Percentiles rank a stretch among this genome's conserved stretches.
Evolutionary conservation across 2,888 invertebrate genomes (phyloP).

Genomic region (Cistogaster globosa): DNA sequence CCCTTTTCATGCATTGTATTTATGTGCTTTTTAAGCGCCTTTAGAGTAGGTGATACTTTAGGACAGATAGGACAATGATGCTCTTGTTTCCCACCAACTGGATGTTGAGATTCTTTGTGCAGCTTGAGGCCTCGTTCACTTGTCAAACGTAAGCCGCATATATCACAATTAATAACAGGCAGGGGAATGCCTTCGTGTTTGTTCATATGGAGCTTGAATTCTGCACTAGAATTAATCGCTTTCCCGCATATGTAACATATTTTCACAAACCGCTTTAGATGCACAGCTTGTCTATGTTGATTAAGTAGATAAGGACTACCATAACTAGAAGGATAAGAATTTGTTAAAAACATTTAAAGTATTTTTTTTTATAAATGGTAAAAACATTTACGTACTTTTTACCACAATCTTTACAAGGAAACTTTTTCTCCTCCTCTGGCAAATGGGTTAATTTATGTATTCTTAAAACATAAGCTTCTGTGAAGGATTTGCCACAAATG

Average conservation of each 20-base stretch:
- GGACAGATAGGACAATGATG: slow-evolving; percentile 79
- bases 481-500: slow-evolving; percentile 75
- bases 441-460: slow-evolving; percentile 80
- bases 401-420: slow-evolving; percentile 80
- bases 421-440: slow-evolving; percentile 79
- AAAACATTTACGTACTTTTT: slow-evolving; percentile 76
- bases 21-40: slow-evolving; percentile 80
- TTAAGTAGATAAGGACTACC: slow-evolving; percentile 19
- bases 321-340: slow-evolving; percentile 25
- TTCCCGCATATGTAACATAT: slow-evolving; percentile 76
- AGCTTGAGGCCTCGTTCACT: slow-evolving; percentile 78
- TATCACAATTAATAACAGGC: slow-evolving; percentile 80
- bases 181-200: slow-evolving; percentile 78
- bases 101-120: slow-evolving; percentile 79
- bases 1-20: slow-evolving; percentile 79
- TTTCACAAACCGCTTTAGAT: slow-evolving; percentile 47
- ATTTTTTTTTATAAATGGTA: too few relatives aligned
- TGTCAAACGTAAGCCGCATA: slow-evolving; percentile 79
- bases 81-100: slow-evolving; percentile 76
- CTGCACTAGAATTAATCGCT: slow-evolving; percentile 78
- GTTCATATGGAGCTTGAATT: slow-evolving; percentile 79
- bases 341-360: neutral
- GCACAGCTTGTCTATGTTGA: slow-evolving; percentile 42
- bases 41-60: slow-evolving; percentile 80
- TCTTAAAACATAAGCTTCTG: slow-evolving; percentile 78